Evolutionary conservation across 2,888 invertebrate species (phyloP).

Genomic region (Emmelina monodactyla): DNA sequence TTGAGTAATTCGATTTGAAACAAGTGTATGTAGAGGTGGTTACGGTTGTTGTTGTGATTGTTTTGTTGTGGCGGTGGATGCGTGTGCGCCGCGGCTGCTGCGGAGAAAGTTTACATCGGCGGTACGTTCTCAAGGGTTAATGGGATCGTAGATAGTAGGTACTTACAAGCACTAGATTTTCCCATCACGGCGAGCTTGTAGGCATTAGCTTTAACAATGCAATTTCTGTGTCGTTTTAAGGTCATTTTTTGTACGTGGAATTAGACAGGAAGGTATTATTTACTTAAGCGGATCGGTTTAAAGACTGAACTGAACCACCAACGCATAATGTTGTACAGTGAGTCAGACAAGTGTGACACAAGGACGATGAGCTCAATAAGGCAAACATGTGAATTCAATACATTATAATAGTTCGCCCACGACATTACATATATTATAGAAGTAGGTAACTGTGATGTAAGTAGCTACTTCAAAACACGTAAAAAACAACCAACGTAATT

Average conservation of each 20-base stretch:
- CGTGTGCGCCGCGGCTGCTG: slow-evolving; percentile 25
- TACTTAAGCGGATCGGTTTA: slow-evolving; percentile 39
- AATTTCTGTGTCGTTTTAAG: too few relatives aligned
- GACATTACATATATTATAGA: too few relatives aligned
- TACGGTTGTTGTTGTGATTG: slow-evolving; percentile 33
- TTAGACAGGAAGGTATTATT: slow-evolving; percentile 21
- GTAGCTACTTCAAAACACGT: too few relatives aligned
- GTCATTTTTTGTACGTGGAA: too few relatives aligned
- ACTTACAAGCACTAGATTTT: too few relatives aligned
- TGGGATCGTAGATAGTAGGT: too few relatives aligned
- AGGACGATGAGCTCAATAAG: slow-evolving; percentile 49
- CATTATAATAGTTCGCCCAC: slow-evolving; percentile 35
- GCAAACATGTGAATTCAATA: slow-evolving; percentile 41
- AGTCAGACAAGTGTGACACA: slow-evolving; percentile 50
- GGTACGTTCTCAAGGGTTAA: neutral
- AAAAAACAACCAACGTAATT: too few relatives aligned
- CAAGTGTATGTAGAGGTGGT: too few relatives aligned
- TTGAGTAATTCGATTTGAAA: too few relatives aligned
- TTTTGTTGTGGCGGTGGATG: slow-evolving; percentile 26
- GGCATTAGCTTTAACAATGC: too few relatives aligned
- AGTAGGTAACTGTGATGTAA: too few relatives aligned
- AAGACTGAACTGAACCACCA: slow-evolving; percentile 52
- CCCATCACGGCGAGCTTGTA: too few relatives aligned
- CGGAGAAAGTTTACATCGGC: slow-evolving; percentile 32
- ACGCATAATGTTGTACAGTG: slow-evolving; percentile 51